A percentile compares a stretch with the other conserved stretches of the same genome.
Evolutionary conservation across 2,113 vertebrate genomes (phyloP).

Genomic region (Eurypyga helias): DNA sequence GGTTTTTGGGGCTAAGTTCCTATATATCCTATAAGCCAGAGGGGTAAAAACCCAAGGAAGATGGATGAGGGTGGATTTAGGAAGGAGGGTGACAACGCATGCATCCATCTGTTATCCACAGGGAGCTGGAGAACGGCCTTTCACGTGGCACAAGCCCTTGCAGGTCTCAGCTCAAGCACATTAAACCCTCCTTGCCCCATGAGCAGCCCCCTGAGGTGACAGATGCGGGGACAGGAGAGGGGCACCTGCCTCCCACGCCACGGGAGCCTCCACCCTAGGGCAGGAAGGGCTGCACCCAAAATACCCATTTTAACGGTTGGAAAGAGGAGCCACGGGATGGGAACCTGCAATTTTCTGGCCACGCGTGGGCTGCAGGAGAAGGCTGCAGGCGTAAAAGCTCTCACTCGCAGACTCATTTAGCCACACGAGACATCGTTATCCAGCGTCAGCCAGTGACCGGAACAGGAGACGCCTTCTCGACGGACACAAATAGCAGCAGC

Average conservation of each 20-base stretch:
- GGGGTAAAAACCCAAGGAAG: too few relatives aligned
- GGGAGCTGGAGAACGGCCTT: neutral
- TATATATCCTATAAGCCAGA: too few relatives aligned
- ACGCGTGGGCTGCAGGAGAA: neutral
- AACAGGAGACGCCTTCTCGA: neutral
- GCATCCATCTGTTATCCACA: fast-evolving
- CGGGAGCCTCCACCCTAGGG: neutral
- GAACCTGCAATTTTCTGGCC: constrained; percentile 34
- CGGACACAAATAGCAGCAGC: neutral
- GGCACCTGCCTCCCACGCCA: neutral
- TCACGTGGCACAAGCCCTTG: fast-evolving
- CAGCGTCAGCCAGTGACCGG: neutral
- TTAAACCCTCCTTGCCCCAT: fast-evolving
- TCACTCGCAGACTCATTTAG: neutral
- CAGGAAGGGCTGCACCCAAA: neutral
- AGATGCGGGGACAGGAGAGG: fast-evolving
- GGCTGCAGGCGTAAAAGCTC: neutral
- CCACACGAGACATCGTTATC: neutral
- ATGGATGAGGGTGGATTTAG: too few relatives aligned
- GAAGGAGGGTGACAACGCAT: fast-evolving
- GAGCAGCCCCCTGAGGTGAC: neutral
- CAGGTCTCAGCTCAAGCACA: neutral
- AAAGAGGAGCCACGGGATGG: neutral
- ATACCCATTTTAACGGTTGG: fast-evolving
- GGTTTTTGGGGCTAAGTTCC: too few relatives aligned